phyloP scores from a whole-genome alignment of 1,140 invertebrate species.

The Heliconius hermathena region DNA sequence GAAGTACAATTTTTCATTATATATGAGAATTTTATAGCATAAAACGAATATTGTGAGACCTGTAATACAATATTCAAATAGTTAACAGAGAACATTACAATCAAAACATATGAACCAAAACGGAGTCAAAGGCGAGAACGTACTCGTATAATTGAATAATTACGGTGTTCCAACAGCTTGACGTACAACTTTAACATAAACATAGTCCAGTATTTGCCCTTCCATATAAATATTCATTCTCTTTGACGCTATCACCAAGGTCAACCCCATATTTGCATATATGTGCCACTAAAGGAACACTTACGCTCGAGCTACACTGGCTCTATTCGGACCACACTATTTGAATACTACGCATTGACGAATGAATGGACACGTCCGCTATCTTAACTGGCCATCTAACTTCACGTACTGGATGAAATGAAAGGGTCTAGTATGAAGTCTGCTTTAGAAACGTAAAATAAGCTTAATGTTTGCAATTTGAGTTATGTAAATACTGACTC shows the following conservation, averaged over 20 bases:
- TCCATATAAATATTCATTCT: conserved; percentile 18
- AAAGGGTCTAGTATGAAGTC: neutral
- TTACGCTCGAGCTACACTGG: conserved; percentile 7
- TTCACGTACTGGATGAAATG: conserved; percentile 1
- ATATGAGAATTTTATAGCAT: neutral
- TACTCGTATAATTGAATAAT: conserved; percentile 7
- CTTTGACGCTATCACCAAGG: conserved; percentile 26
- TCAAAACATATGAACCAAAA: neutral
- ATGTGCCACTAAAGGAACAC: conserved; percentile 14
- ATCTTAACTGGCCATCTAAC: conserved; percentile 30
- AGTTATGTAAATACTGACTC: neutral
- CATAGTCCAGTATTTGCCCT: conserved; percentile 14
- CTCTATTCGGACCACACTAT: conserved; percentile 11
- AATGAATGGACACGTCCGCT: conserved; percentile 20
- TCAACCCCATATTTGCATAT: conserved; percentile 25
- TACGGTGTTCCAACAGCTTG: neutral
- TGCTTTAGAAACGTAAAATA: neutral
- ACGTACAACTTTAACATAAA: conserved; percentile 4
- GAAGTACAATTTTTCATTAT: no score
- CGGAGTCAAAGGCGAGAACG: neutral
- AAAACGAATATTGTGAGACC: neutral
- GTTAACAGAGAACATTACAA: neutral
- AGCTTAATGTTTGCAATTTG: conserved; percentile 11
- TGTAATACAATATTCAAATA: neutral
- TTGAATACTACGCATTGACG: conserved; percentile 27